Percentiles rank a stretch among this genome's conserved stretches.
Conservation (phyloP, 2,113 vertebrate species). For the Sciurus niger region DNA sequence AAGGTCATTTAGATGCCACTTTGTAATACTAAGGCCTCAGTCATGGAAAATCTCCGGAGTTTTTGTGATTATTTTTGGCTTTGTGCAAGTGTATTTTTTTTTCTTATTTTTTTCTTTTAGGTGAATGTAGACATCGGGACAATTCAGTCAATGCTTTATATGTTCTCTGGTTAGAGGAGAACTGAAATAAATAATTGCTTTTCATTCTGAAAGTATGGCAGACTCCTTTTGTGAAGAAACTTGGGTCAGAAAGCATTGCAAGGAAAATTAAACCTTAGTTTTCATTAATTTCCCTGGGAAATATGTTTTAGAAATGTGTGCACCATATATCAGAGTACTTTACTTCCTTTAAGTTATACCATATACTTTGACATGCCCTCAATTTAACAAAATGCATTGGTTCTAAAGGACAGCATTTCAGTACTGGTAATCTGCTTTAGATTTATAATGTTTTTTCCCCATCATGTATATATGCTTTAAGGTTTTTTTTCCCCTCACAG, state of each 20-base stretch:
- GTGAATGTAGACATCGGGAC: background rate
- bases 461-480: conserved; percentile 10
- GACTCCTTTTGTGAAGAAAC: background rate
- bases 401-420: conserved; percentile 52
- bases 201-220: conserved; percentile 28
- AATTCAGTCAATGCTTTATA: background rate
- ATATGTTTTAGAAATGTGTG: conserved; percentile 65
- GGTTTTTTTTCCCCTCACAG: background rate
- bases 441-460: conserved; percentile 37
- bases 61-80: conserved; percentile 60
- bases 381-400: conserved; percentile 52
- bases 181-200: background rate
- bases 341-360: conserved; percentile 50
- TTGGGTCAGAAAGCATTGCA: conserved; percentile 38
- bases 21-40: background rate
- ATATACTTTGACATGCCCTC: conserved; percentile 33
- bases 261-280: conserved; percentile 59
- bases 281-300: conserved; percentile 51
- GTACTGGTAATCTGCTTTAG: conserved; percentile 53
- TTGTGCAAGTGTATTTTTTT: conserved; percentile 52
- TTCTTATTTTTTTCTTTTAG: background rate
- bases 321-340: conserved; percentile 26
- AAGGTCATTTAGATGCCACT: background rate
- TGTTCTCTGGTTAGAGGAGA: conserved; percentile 52
- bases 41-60: background rate